Percentiles rank a stretch among this genome's conserved stretches.
Conservation (phyloP, 1,140 invertebrate genomes). For the Cyclina sinensis region DNA sequence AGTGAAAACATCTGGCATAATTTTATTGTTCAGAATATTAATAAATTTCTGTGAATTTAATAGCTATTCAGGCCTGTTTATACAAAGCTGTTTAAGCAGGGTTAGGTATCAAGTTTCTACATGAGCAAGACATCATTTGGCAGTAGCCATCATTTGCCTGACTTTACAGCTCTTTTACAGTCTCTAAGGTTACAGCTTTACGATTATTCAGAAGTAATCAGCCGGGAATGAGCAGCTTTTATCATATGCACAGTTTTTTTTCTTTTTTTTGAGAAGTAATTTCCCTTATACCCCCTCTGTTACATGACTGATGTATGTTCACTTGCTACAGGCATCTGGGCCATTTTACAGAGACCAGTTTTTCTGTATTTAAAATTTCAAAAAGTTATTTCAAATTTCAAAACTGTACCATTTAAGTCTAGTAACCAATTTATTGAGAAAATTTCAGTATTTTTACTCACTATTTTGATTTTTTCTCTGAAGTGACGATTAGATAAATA, state of each 20-base stretch:
- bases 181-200: conserved; percentile 43
- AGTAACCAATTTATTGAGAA: too few species aligned
- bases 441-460: too few species aligned
- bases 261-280: background rate
- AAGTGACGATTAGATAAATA: too few species aligned
- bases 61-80: background rate
- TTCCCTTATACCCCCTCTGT: background rate
- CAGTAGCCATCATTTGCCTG: background rate
- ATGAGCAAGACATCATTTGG: conserved; percentile 19
- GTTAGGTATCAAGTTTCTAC: conserved; percentile 8
- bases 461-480: too few species aligned
- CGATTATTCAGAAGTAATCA: conserved; percentile 18
- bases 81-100: background rate
- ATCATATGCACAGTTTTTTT: conserved; percentile 2
- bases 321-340: too few species aligned
- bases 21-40: conserved; percentile 29
- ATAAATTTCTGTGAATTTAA: conserved; percentile 20
- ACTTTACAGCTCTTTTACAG: conserved; percentile 33
- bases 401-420: too few species aligned
- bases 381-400: too few species aligned
- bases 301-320: too few species aligned
- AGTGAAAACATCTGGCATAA: conserved; percentile 36
- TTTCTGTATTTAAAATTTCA: too few species aligned
- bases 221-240: conserved; percentile 10
- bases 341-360: too few species aligned